Evolutionary conservation across 2,888 invertebrate genomes (phyloP), one percentile per base, ranked within the genome.

Genomic region (Junonia oenone): DNA sequence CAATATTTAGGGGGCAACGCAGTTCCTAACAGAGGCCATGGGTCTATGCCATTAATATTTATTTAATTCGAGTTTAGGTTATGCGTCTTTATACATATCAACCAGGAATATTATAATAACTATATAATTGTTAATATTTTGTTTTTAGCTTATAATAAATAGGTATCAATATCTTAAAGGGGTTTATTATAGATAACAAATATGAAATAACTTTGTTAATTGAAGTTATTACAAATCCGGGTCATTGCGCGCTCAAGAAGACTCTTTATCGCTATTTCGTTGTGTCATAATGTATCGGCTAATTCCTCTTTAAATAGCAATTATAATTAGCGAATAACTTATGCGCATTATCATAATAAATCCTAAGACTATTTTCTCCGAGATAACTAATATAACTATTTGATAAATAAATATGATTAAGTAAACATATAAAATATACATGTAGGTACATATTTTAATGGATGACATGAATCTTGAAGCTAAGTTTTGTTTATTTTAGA

Each of bases 191-290:
- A 13, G 22, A n/a, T n/a, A 29, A 11, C 11, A 27, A 27, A 8
- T 38, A 19, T n/a, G n/a, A 40, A 43, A 13, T 26, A 43, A 26
- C 26, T 43, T n/a, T 26, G 26, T 43, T 8, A 22, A 33, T 2
- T 33, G n/a, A 26, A 40, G 33, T 27, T 38, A 48, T 51, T 51
- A 62, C 35, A 58, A 63, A 64, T 66, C 66, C 66, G 66, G 66
- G 66, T 66, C 64, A 62, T 58, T 54, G 64, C 55, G 62, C 63
- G 63, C 63, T 63, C 56, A 58, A 51, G 55, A 37, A 47, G 40
- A 54, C 45, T 59, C 59, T 51, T 55, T 62, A 56, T 55, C 51
- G 26, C 15, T 33, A 48, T 40, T 48, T 45, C 33, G 27, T 54
- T 35, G 45, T 49, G 49, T 54, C 47, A 45, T 48, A 37, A 43